Base-by-base conservation (phyloP, 1,140 invertebrate species). In the Sesamia nonagrioides region DNA sequence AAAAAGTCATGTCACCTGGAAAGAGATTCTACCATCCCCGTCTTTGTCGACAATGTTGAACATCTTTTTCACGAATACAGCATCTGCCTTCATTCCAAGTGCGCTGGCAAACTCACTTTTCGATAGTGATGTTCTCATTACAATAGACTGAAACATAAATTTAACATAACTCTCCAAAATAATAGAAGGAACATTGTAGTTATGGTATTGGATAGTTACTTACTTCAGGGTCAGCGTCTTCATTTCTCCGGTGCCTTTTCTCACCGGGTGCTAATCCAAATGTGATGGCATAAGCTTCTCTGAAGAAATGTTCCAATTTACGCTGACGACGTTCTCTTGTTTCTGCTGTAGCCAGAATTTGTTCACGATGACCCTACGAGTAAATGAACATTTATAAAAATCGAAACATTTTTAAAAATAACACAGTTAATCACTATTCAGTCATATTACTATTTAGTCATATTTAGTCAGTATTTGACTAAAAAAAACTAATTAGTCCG, bases 31-130 rank as follows among this genome's bases (percentile, higher is more conserved):
- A 0, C 99, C 98, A 92, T 99, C 98, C 58, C 98, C 96, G 91
- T 99, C 98, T 87, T 99, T 99, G 91, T 99, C 99, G 0, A 99
- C 98, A 83, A 99, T 98, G 84, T 99, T 99, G 91, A 99, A 99
- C 99, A 99, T 99, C 95, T 99, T 98, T 83, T 99, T 98, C 0
- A 99, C 99, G 94, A 99, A 99, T 13, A 99, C 97, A 33, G 98
- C 99, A 89, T 99, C 98, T 0, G 97, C 95, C 93, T 98, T 98
- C 98, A 99, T 99, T 18, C 99, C 99, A 5, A 99, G 95, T 0
- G 99, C 99, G 77, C 98, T 98, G 0, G 99, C 99, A 95, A 99
- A 99, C 95, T 99, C 99, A 48, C 97, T 97, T 95, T 99, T 98
- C 0, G 98, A 99, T 58, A 99, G 93, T 1, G 98, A 98, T 0